These are phyloP conservation scores for Alviniconcha marisindica DNA, from an alignment of 1,140 invertebrate genomes.

Conservation along the genomic window DNA sequence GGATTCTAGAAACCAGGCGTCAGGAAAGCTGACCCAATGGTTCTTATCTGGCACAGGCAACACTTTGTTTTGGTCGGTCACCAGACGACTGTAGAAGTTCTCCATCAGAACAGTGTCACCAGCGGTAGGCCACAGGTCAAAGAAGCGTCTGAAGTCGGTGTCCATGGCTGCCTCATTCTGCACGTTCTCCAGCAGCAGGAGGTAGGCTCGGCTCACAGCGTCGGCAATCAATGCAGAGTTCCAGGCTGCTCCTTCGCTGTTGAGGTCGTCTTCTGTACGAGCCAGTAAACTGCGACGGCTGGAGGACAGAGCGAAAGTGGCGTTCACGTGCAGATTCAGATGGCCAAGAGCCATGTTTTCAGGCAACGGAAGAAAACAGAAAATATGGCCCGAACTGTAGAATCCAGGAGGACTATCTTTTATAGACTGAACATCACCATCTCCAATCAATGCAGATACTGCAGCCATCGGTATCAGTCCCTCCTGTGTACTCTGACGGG, in stretches of 20 bases:
- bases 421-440: neutral
- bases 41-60: constrained; percentile 22
- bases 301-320: constrained; percentile 57
- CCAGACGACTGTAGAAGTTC: constrained; percentile 8
- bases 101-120: neutral
- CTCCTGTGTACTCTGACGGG: neutral
- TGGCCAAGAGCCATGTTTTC: constrained; percentile 34
- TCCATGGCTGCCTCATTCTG: neutral
- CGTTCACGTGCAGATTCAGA: constrained; percentile 58
- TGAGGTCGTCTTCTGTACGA: constrained; percentile 48
- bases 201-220: constrained; percentile 14
- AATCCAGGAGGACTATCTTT: constrained; percentile 25
- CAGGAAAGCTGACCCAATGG: neutral
- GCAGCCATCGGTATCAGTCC: constrained; percentile 20
- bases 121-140: neutral
- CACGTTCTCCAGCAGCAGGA: constrained; percentile 33
- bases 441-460: neutral
- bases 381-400: constrained; percentile 42
- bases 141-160: neutral
- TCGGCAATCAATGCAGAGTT: constrained; percentile 6
- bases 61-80: neutral
- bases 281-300: constrained; percentile 48
- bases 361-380: constrained; percentile 60
- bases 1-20: constrained; percentile 18
- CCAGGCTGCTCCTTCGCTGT: constrained; percentile 4